phyloP scores from a whole-genome alignment of 2,888 invertebrate genomes.

The Invenusta paracnida region DNA sequence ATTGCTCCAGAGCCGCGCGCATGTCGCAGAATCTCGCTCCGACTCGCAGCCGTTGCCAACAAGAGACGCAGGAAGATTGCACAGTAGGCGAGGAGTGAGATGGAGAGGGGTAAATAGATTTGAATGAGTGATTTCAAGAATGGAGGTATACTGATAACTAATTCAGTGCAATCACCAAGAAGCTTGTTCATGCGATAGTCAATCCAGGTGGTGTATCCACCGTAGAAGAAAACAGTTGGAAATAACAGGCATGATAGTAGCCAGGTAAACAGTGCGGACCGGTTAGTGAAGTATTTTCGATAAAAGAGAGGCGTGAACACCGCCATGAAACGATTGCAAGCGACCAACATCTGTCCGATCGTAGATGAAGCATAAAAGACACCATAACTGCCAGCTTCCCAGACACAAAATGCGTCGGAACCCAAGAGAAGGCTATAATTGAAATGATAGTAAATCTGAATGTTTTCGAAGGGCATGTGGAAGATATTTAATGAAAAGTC shows the following conservation, averaged over 20 bases:
- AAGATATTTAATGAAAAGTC: not conserved
- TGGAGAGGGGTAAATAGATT: not conserved
- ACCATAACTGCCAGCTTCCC: not conserved
- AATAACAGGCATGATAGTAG: not conserved
- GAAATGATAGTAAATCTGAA: not conserved
- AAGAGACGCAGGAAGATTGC: not conserved
- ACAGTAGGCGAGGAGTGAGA: not conserved
- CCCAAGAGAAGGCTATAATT: not conserved
- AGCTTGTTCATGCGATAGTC: not conserved
- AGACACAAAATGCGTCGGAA: not conserved
- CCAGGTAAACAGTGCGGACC: not conserved
- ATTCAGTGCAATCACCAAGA: not conserved
- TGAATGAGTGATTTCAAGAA: not conserved
- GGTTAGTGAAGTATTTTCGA: not conserved
- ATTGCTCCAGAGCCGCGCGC: not conserved
- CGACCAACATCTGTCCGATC: not conserved
- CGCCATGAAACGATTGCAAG: not conserved
- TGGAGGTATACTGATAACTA: not conserved
- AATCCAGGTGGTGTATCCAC: not conserved
- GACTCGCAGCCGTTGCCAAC: not conserved
- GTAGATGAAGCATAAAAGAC: not conserved
- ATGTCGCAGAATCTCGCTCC: not conserved
- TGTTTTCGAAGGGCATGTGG: not conserved
- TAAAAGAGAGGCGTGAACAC: not conserved
- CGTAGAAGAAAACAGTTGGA: not conserved